These are phyloP conservation scores for Patella depressa DNA, from an alignment of 2,888 invertebrate genomes.

Conservation along the genomic window DNA sequence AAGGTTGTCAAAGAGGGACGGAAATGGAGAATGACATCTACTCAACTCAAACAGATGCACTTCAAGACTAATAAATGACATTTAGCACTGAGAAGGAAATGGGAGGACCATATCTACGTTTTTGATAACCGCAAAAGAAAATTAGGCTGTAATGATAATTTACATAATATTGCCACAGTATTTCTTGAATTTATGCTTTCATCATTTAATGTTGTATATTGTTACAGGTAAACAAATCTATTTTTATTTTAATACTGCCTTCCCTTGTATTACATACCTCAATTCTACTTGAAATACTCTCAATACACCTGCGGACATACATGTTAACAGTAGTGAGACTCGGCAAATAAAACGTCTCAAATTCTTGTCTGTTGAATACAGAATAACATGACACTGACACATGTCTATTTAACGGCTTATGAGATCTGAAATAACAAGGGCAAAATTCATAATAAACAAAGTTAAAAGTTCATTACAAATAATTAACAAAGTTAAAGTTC, in stretches of 20 bases:
- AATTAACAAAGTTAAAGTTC: no score
- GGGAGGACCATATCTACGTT: no score
- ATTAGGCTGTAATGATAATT: no score
- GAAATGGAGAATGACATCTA: no score
- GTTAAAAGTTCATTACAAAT: no score
- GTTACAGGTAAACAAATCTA: neutral
- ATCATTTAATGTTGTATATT: neutral
- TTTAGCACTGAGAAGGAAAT: no score
- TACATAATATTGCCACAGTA: neutral
- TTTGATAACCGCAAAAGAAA: no score
- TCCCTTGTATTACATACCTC: conserved; percentile 25
- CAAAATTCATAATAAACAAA: neutral
- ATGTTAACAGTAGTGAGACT: conserved; percentile 31
- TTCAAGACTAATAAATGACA: no score
- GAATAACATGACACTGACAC: conserved; percentile 37
- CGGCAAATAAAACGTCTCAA: conserved; percentile 36
- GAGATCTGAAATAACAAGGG: conserved; percentile 23
- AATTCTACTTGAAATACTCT: neutral
- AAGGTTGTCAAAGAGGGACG: no score
- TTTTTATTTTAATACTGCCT: conserved; percentile 15
- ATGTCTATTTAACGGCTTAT: conserved; percentile 32
- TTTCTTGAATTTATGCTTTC: no score
- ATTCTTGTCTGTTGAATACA: conserved; percentile 23
- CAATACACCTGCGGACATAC: conserved; percentile 32
- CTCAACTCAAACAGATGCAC: no score